Base-by-base conservation (phyloP, 2,797 vertebrate genomes). In the Cuculus canorus region DNA sequence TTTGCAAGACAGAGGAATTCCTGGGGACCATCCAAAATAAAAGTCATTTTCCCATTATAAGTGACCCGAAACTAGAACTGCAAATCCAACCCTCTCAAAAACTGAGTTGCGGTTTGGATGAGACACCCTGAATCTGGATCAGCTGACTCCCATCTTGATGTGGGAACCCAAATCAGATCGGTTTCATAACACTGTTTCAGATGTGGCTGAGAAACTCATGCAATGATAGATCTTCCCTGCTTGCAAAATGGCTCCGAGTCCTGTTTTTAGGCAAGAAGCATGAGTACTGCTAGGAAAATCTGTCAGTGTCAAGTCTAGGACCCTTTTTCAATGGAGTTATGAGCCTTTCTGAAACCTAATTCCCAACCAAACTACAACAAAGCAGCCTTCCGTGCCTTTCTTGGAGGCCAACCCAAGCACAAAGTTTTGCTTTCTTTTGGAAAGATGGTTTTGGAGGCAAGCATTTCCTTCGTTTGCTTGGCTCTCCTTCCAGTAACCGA, bases 1-100 rank as follows among this genome's bases (percentile, higher is more conserved):
- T 47, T 68, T 85, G 76, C 48, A 85, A 82, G 72, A 73, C 0
- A 60, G n/a, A 82, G 61, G 65, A 78, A 64, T 59, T 94, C 90
- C 64, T 92, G 86, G 64, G 78, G 60, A 41, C 56, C 75, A n/a
- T 84, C 82, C 92, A 88, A 88, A 92, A 81, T 13, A 54, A 87
- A 92, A 95, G 24, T 17, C 2, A 7, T 86, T 93, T 90, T 90
- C 61, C 59, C 75, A 73, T 59, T 79, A 16, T 4, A 47, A 65
- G 32, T 0, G 0, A 32, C 37, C 24, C 63, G 50, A 93, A 93
- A 95, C 43, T 2, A 75, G 71, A 95, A 69, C 75, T 85, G 35
- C 21, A 82, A 90, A 95, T 61, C 52, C 57, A 75, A 32, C 7
- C 33, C 71, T 56, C 48, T 65, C 30, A 35, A 78, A 79, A 83